Conservation (phyloP, 2,797 vertebrate species). For the Borostomias antarcticus region DNA sequence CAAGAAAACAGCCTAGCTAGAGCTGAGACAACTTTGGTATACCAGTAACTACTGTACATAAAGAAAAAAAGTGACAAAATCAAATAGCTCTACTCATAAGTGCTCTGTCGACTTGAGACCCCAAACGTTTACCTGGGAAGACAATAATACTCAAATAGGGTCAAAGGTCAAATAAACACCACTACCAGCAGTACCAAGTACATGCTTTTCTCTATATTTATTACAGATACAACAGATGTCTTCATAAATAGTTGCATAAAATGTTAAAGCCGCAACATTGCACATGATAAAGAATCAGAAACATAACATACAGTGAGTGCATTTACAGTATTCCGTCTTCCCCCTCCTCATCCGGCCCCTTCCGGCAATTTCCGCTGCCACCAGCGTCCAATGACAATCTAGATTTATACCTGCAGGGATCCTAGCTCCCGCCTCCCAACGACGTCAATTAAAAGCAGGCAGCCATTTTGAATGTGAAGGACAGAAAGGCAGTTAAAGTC, state of each 20-base stretch:
- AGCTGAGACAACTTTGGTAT: slow-evolving; percentile 79
- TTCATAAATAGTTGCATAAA: slow-evolving; percentile 99
- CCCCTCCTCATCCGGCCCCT: slow-evolving; percentile 72
- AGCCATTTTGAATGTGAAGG: slow-evolving; percentile 69
- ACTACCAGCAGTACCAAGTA: slow-evolving; percentile 89
- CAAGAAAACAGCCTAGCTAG: slow-evolving; percentile 58
- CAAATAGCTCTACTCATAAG: slow-evolving; percentile 57
- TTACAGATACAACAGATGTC: slow-evolving; percentile 98
- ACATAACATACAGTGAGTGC: slow-evolving; percentile 90
- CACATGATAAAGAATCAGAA: slow-evolving; percentile 95
- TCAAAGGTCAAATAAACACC: slow-evolving; percentile 78
- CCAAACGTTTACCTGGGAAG: slow-evolving; percentile 41
- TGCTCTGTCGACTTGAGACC: slow-evolving; percentile 65
- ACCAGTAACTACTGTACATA: slow-evolving; percentile 70
- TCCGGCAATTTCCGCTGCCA: slow-evolving; percentile 60
- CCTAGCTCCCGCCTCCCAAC: slow-evolving; percentile 43
- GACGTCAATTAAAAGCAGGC: slow-evolving; percentile 62
- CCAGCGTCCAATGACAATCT: slow-evolving; percentile 49
- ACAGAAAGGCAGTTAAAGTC: slow-evolving; percentile 68
- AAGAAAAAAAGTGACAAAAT: slow-evolving; percentile 57
- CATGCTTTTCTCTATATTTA: slow-evolving; percentile 97
- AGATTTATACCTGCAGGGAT: slow-evolving; percentile 49
- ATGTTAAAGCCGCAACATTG: slow-evolving; percentile 99
- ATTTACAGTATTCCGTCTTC: slow-evolving; percentile 92
- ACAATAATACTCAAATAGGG: slow-evolving; percentile 68